These are phyloP conservation scores for Pyrgus malvae DNA, from an alignment of 2,888 invertebrate species.

Conservation along the genomic window DNA sequence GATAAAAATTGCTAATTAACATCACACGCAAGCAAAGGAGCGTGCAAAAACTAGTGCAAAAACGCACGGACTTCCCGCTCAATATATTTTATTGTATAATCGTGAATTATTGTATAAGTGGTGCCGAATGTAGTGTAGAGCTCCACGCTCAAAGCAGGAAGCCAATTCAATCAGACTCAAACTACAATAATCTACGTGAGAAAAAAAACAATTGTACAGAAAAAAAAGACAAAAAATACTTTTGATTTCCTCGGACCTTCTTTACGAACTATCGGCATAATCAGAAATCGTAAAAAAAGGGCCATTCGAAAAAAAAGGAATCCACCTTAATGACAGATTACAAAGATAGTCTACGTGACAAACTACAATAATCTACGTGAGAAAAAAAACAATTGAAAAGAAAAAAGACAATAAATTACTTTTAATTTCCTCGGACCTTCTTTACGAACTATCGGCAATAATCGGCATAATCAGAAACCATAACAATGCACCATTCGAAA, in stretches of 20 bases:
- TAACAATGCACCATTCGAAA: too few species aligned
- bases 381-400: too few species aligned
- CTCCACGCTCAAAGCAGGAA: neutral
- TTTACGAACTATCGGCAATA: neutral
- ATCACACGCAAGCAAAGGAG: slow-evolving; percentile 12
- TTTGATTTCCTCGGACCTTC: neutral
- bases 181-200: slow-evolving; percentile 31
- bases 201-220: too few species aligned
- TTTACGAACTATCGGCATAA: neutral
- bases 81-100: slow-evolving; percentile 20
- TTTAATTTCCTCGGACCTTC: neutral
- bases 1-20: slow-evolving; percentile 11
- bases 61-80: slow-evolving; percentile 20
- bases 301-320: too few species aligned
- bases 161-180: slow-evolving; percentile 9
- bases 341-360: too few species aligned
- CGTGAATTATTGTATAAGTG: slow-evolving; percentile 6
- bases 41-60: slow-evolving; percentile 14
- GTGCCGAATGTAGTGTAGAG: neutral
- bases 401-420: slow-evolving; percentile 12
- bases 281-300: slow-evolving; percentile 30
- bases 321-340: too few species aligned
- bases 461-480: slow-evolving; percentile 17
- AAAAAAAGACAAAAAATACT: slow-evolving; percentile 12
- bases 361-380: slow-evolving; percentile 30